Conservation (phyloP, 2,888 invertebrate species). For the Athetis lepigone region DNA sequence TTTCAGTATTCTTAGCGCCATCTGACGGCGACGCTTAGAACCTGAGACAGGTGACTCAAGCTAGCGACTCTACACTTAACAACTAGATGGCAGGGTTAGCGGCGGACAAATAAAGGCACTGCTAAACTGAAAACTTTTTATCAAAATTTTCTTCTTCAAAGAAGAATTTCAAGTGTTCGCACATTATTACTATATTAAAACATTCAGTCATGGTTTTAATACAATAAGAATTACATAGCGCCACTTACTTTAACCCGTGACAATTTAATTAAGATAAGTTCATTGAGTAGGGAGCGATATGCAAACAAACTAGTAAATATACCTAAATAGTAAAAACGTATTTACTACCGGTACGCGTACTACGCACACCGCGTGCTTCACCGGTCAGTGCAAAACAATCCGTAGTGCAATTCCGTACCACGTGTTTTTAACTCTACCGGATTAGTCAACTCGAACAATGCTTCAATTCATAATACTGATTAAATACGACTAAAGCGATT, state of each 20-base stretch:
- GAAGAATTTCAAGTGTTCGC: constrained; percentile 9
- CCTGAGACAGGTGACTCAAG: constrained; percentile 34
- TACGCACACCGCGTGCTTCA: constrained; percentile 67
- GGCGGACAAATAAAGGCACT: neutral
- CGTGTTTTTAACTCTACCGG: constrained; percentile 60
- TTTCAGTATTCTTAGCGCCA: constrained; percentile 67
- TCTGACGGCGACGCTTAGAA: constrained; percentile 63
- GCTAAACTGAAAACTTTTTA: too few species aligned
- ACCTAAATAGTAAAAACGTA: constrained; percentile 52
- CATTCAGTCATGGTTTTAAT: constrained; percentile 12
- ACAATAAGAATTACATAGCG: constrained; percentile 23
- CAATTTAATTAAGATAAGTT: constrained; percentile 60
- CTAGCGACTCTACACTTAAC: constrained; percentile 40
- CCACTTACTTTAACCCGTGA: constrained; percentile 26
- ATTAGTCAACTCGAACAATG: constrained; percentile 65
- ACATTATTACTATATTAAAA: constrained; percentile 13
- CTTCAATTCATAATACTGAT: constrained; percentile 55
- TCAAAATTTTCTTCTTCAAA: neutral
- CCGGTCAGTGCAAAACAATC: constrained; percentile 47
- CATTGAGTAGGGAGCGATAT: constrained; percentile 62
- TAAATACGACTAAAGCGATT: constrained; percentile 31
- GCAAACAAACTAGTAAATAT: constrained; percentile 31
- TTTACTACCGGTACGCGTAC: constrained; percentile 52
- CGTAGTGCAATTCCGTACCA: constrained; percentile 58
- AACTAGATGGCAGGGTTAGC: constrained; percentile 72